These are phyloP conservation scores for Dreissena polymorpha DNA, from an alignment of 1,140 invertebrate genomes.

Conservation along the genomic window DNA sequence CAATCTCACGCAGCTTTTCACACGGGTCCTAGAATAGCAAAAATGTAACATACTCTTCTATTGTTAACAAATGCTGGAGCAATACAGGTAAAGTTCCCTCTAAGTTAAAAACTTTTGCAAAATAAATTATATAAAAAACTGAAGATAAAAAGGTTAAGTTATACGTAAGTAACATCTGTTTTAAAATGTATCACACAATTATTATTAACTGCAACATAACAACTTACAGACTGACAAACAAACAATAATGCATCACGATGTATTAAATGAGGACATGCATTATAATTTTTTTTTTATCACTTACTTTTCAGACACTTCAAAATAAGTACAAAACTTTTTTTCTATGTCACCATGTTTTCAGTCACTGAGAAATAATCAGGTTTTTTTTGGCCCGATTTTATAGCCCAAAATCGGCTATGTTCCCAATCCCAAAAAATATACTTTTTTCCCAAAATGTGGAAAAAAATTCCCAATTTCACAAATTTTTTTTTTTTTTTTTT, in stretches of 20 bases:
- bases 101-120: neutral
- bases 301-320: too few species aligned
- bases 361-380: neutral
- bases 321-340: neutral
- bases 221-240: neutral
- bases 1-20: slow-evolving; percentile 36
- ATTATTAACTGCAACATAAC: neutral
- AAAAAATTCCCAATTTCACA: too few species aligned
- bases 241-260: neutral
- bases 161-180: neutral
- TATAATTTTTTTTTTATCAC: too few species aligned
- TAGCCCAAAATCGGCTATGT: too few species aligned
- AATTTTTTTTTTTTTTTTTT: too few species aligned
- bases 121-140: neutral
- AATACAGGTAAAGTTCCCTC: neutral
- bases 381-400: neutral
- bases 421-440: too few species aligned
- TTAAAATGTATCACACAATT: neutral
- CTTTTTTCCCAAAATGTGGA: too few species aligned
- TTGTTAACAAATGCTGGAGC: neutral
- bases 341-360: neutral
- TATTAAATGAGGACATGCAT: too few species aligned
- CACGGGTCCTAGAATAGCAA: slow-evolving; percentile 29
- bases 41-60: neutral
- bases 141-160: neutral